Base-by-base conservation (phyloP, 2,888 invertebrate species). In the Gnatocerus cornutus region DNA sequence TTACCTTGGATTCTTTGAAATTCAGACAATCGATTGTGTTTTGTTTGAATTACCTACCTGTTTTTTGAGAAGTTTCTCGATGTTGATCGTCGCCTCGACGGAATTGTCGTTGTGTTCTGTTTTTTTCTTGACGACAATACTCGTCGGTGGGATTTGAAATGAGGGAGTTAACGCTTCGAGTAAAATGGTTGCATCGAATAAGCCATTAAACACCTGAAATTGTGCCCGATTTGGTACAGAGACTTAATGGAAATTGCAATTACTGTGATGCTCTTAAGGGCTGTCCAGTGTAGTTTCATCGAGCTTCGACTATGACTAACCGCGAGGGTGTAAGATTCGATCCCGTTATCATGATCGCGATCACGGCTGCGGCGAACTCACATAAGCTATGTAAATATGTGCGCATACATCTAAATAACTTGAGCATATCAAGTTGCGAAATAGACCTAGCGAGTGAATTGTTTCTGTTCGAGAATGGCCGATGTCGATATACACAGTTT, bases 121-220 rank as follows among this genome's bases (percentile, higher is more conserved):
- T 77, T 93, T 91, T 75, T 92, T 92, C 75, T 90, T 91, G 46
- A 91, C 88, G 73, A 88, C 87, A 76, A 91, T 85, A 74, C 88
- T 88, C 14, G 90, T 90, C 72, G 87, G 88, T 62, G 93, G 93
- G 58, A 93, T 86, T 1, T 88, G 88, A 13, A 93, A 84, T 56
- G 89, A 86, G 0, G 89, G 87, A 0, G 92, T 91, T 0, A 89
- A 88, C 0, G 93, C 83, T 73, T 90, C 87, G 50, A 81, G 76
- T 46, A 73, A 73, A 21, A 80, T 74, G 55, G 74, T 78, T 27
- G 80, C 68, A 74, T 92, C 90, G 8, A 92, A 82, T 77, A 90
- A 90, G 2, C 88, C 89, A 9, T 91, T 90, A 62, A 92, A 91
- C 13, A 89, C 80, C 88, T 89, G 80, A 61, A 81, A 83, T 56